These are phyloP conservation scores for Cryptotermes secundus DNA, from an alignment of 1,140 invertebrate species.

Conservation along the genomic window DNA sequence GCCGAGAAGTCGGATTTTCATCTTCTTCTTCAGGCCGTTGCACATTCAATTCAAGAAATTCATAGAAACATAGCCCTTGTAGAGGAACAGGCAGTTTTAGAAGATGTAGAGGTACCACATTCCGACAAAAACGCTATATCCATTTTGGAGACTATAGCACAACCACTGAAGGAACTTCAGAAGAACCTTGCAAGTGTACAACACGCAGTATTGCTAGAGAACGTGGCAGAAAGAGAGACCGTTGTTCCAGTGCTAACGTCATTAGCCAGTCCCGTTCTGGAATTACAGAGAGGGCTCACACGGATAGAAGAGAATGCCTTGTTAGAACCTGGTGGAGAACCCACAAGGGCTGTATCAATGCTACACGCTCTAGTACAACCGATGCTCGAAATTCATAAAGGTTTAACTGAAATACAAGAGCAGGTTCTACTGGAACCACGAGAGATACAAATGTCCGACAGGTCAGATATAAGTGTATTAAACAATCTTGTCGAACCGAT, in stretches of 20 bases:
- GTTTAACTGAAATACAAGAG: background rate
- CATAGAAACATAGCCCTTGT: background rate
- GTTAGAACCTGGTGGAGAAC: background rate
- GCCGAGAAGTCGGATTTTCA: slow-evolving; percentile 40
- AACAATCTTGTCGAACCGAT: background rate
- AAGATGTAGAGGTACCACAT: background rate
- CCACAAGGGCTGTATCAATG: background rate
- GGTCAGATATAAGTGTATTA: background rate
- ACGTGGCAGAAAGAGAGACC: background rate
- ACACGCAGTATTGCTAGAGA: slow-evolving; percentile 34
- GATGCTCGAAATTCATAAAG: background rate
- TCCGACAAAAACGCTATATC: background rate
- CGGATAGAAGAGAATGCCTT: background rate
- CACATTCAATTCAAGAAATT: slow-evolving; percentile 19
- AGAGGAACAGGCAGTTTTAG: background rate
- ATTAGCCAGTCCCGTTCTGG: background rate
- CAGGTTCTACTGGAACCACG: background rate
- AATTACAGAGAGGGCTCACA: background rate
- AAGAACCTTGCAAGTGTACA: slow-evolving; percentile 13
- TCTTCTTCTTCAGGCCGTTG: background rate
- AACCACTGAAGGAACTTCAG: slow-evolving; percentile 26
- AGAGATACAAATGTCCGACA: background rate
- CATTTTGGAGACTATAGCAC: slow-evolving; percentile 28
- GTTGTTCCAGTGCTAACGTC: background rate
- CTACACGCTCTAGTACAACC: background rate